phyloP scores from a whole-genome alignment of 1,140 invertebrate genomes.

The Calycopis cecrops region DNA sequence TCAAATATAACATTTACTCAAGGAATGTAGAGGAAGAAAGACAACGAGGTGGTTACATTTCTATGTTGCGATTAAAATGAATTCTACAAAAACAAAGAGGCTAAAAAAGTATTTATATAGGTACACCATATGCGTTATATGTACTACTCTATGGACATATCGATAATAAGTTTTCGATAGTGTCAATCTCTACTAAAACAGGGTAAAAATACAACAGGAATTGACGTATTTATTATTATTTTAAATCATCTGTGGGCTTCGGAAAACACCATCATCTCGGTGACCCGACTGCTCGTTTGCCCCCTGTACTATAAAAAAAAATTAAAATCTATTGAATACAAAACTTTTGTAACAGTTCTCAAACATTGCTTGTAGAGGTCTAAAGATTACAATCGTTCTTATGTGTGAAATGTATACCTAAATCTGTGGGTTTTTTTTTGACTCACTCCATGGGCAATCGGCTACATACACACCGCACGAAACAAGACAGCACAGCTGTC shows the following conservation, averaged over 20 bases:
- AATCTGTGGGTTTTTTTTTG: slow-evolving; percentile 9
- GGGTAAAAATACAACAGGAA: neutral
- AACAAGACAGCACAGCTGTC: no score
- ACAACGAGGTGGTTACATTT: no score
- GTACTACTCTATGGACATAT: neutral
- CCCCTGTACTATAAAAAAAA: slow-evolving; percentile 2
- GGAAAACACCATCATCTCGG: no score
- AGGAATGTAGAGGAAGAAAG: no score
- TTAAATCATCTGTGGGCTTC: no score
- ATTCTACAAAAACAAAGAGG: no score
- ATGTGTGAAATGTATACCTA: slow-evolving; percentile 11
- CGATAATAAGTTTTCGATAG: slow-evolving; percentile 1
- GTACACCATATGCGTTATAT: no score
- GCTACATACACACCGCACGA: no score
- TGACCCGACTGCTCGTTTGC: neutral
- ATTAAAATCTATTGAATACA: slow-evolving; percentile 5
- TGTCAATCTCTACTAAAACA: slow-evolving; percentile 7
- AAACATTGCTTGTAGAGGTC: slow-evolving; percentile 10
- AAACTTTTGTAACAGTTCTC: slow-evolving; percentile 8
- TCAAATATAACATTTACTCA: no score
- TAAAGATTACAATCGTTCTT: slow-evolving; percentile 10
- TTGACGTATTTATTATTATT: neutral
- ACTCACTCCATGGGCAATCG: no score
- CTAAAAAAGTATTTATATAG: no score
- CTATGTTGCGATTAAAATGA: no score